phyloP scores from a whole-genome alignment of 1,140 invertebrate genomes.

The Chironomus striatipennis region DNA sequence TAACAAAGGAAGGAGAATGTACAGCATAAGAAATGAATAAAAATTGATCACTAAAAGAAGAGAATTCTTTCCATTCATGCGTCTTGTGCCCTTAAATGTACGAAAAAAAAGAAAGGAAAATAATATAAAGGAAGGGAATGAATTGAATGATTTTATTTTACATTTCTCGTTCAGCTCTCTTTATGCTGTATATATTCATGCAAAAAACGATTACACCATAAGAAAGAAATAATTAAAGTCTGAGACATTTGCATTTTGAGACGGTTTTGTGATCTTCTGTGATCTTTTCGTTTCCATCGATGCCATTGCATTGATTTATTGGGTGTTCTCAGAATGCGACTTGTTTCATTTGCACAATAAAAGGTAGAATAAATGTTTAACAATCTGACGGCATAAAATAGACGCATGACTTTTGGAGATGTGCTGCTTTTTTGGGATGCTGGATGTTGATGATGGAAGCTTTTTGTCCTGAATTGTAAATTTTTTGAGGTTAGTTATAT shows the following conservation, averaged over 20 bases:
- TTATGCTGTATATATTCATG: not conserved
- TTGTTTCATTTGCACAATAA: not conserved
- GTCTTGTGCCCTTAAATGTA: not conserved
- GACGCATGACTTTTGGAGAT: not conserved
- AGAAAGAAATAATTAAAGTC: constrained; percentile 14
- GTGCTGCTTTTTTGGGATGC: not conserved
- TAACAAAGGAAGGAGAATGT: not conserved
- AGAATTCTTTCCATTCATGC: not conserved
- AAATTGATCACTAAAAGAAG: not conserved
- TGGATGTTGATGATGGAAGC: no score
- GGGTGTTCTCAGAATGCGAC: not conserved
- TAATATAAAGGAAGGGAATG: not conserved
- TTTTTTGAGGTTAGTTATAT: no score
- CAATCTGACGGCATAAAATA: not conserved
- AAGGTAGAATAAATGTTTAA: not conserved
- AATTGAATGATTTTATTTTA: constrained; percentile 3
- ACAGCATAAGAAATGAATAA: not conserved
- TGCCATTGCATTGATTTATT: constrained; percentile 13
- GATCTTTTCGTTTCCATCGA: not conserved
- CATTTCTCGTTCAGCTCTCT: not conserved
- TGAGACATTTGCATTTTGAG: constrained; percentile 8
- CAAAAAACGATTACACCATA: not conserved
- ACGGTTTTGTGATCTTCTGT: not conserved
- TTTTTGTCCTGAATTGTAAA: no score
- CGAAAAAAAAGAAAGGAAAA: no score